Conservation (phyloP, 1,140 invertebrate species). For the Nautilus pompilius region DNA sequence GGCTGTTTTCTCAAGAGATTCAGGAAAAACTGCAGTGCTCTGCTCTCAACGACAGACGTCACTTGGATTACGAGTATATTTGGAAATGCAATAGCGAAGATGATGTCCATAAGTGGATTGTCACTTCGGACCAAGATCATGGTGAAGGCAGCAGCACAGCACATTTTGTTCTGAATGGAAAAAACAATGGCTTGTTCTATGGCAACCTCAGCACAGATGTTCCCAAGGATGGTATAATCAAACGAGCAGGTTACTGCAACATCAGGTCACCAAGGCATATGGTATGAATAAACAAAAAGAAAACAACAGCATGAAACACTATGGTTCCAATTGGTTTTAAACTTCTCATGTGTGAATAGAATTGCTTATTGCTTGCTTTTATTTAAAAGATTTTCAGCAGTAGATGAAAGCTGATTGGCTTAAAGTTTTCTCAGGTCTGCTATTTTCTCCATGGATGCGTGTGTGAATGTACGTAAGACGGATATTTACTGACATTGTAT, state of each 20-base stretch:
- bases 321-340: too few relatives aligned
- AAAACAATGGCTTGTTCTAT: conserved; percentile 73
- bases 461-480: too few relatives aligned
- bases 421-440: too few relatives aligned
- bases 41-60: conserved; percentile 56
- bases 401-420: too few relatives aligned
- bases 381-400: too few relatives aligned
- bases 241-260: conserved; percentile 74
- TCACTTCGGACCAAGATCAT: conserved; percentile 75
- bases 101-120: conserved; percentile 70
- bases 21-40: conserved; percentile 64
- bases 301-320: too few relatives aligned
- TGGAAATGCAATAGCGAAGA: conserved; percentile 54
- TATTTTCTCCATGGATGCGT: too few relatives aligned
- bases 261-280: conserved; percentile 65
- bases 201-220: conserved; percentile 69
- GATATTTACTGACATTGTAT: too few relatives aligned
- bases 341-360: too few relatives aligned
- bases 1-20: conserved; percentile 67
- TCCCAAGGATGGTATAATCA: conserved; percentile 76
- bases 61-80: conserved; percentile 51
- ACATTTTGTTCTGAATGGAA: conserved; percentile 59
- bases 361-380: too few relatives aligned
- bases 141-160: conserved; percentile 75
- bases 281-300: too few relatives aligned